Evolutionary conservation across 2,113 vertebrate genomes (phyloP), one percentile per base, ranked within the genome.

Genomic region (Capreolus pygargus): DNA sequence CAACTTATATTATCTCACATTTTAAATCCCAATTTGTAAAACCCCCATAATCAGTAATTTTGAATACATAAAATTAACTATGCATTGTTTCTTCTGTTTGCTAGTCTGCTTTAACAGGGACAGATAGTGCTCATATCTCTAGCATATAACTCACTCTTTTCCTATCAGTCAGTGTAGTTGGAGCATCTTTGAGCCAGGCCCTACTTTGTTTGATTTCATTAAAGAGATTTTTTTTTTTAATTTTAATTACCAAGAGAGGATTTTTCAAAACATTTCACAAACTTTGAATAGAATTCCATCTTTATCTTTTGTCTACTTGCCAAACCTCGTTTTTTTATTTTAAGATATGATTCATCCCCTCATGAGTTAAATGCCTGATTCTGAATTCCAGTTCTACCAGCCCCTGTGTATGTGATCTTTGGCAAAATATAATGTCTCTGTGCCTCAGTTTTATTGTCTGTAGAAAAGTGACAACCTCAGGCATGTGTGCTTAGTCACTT

Each of bases 201-300:
- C 12, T 89, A 54, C 9, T 50, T 55, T 45, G 3, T 21, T 83
- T 57, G 6, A 88, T 6, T 83, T 3, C n/a, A 52, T 84, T 89
- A 54, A 43, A 89, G 15, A 36, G 0, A 4, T 2, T 15, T 33
- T 57, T 76, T 45, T 81, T 45, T 45, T 45, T 39, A 39, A 39
- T 39, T 81, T 52, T 50, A 95, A n/a, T 43, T n/a, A 58, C 16
- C 2, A 92, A 55, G 47, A 92, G 39, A 11, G 21, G 30, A 60
- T 27, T 43, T 27, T 85, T 85, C 64, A 95, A 85, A 91, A 27
- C n/a, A 61, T 43, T 61, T 90, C 64, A 85, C 27, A 45, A 86
- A 43, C 11, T 60, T 57, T 45, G 12, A 19, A 8, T 61, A 36
- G 10, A 78, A 91, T 85, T 36, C 3, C 36, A 54, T 61, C 61